A percentile compares a stretch with the other conserved stretches of the same genome.
These are phyloP conservation scores for Actinemys pallida DNA, from an alignment of 2,113 vertebrate species.

Conservation along the genomic window DNA sequence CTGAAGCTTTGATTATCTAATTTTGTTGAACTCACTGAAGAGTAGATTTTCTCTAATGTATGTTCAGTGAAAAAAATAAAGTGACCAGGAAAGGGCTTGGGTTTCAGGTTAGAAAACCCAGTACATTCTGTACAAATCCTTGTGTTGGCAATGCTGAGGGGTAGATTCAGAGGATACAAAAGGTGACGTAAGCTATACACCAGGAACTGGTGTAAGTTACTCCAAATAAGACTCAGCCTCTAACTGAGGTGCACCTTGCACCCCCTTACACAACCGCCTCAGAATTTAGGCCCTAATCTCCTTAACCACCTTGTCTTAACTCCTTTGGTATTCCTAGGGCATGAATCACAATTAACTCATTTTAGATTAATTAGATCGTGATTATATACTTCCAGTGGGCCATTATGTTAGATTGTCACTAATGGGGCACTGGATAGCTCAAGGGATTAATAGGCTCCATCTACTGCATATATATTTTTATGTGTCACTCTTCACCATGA, in stretches of 20 bases:
- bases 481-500: accelerated
- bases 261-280: neutral
- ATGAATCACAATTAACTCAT: neutral
- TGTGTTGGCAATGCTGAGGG: neutral
- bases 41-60: slow-evolving; percentile 11
- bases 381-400: neutral
- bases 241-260: neutral
- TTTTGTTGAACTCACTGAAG: slow-evolving; percentile 49
- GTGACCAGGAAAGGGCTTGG: slow-evolving; percentile 47
- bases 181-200: neutral
- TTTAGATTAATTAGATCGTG: neutral
- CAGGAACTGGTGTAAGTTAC: neutral
- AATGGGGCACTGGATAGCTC: slow-evolving; percentile 50
- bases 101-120: slow-evolving; percentile 47
- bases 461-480: neutral
- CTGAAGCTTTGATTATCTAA: slow-evolving; percentile 62
- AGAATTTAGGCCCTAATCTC: slow-evolving; percentile 5
- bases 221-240: neutral
- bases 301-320: neutral
- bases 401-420: neutral
- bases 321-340: neutral
- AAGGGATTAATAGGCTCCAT: slow-evolving; percentile 9
- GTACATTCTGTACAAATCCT: slow-evolving; percentile 29
- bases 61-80: neutral
- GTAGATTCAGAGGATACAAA: neutral